Conservation (phyloP, 2,113 vertebrate species). For the Himantopus leucocephalus region DNA sequence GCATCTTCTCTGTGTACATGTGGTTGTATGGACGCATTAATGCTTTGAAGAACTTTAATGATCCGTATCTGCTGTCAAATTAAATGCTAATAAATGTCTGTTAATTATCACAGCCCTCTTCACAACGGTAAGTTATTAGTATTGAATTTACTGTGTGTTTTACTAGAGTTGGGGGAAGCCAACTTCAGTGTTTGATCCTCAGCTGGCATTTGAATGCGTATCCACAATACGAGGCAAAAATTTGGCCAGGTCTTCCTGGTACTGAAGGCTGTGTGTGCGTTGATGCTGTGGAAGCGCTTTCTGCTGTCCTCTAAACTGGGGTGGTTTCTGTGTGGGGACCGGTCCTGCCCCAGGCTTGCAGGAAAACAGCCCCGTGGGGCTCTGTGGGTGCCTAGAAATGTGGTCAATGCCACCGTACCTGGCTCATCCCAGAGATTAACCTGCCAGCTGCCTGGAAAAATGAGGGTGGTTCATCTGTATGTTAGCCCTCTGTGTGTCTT, state of each 20-base stretch:
- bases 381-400: background rate
- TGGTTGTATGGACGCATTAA: conserved; percentile 45
- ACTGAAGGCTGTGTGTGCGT: background rate
- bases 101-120: conserved; percentile 33
- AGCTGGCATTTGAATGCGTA: background rate
- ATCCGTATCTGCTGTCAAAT: conserved; percentile 40
- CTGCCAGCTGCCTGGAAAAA: background rate
- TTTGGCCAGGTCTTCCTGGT: background rate
- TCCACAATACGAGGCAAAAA: background rate
- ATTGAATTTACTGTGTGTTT: conserved; percentile 12
- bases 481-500: background rate
- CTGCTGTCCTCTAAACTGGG: background rate
- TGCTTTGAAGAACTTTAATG: too few relatives aligned
- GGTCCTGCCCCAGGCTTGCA: background rate
- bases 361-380: accelerated
- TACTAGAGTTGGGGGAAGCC: background rate
- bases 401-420: accelerated
- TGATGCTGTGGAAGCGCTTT: background rate
- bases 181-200: background rate
- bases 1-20: conserved; percentile 13
- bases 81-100: conserved; percentile 44
- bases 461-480: background rate
- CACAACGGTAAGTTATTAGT: background rate
- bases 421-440: background rate
- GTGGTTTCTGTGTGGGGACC: background rate